A percentile compares a stretch with the other conserved stretches of the same genome.
These are phyloP conservation scores for Chionis minor DNA, from an alignment of 2,113 vertebrate genomes.

Conservation along the genomic window DNA sequence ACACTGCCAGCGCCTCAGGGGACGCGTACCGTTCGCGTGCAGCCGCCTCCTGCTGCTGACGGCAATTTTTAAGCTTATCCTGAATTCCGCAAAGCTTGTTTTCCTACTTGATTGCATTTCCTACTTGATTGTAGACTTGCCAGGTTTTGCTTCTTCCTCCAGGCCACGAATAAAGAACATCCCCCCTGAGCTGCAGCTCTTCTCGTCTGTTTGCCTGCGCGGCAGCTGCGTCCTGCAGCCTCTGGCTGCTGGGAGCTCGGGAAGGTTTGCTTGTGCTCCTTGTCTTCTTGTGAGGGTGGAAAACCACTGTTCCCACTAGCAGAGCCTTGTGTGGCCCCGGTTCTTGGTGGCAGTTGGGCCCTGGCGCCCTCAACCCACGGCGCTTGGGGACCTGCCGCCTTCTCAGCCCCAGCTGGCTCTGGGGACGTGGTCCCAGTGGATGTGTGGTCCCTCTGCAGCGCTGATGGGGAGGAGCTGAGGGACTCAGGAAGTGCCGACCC, in stretches of 20 bases:
- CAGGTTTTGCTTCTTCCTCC: slow-evolving; percentile 3
- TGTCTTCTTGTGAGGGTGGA: background rate
- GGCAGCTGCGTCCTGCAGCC: too few species aligned
- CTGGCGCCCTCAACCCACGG: background rate
- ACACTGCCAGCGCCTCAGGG: fast-evolving
- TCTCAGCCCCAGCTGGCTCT: background rate
- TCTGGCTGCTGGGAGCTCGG: too few species aligned
- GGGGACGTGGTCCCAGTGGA: background rate
- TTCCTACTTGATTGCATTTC: background rate
- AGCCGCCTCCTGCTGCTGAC: background rate
- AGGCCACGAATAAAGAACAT: slow-evolving; percentile 29
- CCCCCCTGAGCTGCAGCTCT: background rate
- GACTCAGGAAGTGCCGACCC: fast-evolving
- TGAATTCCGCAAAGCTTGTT: background rate
- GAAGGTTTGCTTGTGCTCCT: too few species aligned
- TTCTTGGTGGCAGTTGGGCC: too few species aligned
- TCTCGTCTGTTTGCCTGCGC: background rate
- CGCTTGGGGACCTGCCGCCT: background rate
- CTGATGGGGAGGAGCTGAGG: too few species aligned
- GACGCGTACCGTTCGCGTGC: fast-evolving
- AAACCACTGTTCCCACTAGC: background rate
- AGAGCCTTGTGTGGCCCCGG: background rate
- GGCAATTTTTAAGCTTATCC: background rate
- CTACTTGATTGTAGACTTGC: background rate
- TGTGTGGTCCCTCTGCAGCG: background rate